phyloP scores from a whole-genome alignment of 2,888 invertebrate species.

The Apotomis betuletana region DNA sequence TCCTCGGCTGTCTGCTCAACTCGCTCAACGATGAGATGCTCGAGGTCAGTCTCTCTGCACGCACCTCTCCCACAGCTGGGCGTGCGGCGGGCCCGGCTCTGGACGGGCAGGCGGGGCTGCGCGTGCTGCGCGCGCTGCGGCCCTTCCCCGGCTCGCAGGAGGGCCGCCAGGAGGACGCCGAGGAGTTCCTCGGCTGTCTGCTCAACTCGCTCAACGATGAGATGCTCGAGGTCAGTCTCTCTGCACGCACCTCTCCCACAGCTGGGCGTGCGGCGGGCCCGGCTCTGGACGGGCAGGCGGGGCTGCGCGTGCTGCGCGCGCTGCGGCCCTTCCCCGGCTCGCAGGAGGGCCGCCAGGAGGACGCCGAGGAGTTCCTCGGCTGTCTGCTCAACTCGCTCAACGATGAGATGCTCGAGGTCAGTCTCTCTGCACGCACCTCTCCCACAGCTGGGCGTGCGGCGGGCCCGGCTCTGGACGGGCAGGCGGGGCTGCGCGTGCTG shows the following conservation, averaged over 20 bases:
- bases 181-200: conserved; percentile 96
- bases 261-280: conserved; percentile 78
- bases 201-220: conserved; percentile 98
- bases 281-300: conserved; percentile 95
- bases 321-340: conserved; percentile 85
- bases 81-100: conserved; percentile 87
- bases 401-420: conserved; percentile 97
- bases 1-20: too few relatives aligned
- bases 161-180: conserved; percentile 98
- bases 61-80: background rate
- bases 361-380: conserved; percentile 98
- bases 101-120: conserved; percentile 94
- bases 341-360: conserved; percentile 96
- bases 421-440: too few relatives aligned
- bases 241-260: too few relatives aligned
- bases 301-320: conserved; percentile 92
- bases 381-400: conserved; percentile 96
- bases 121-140: conserved; percentile 90
- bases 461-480: too few relatives aligned
- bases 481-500: conserved; percentile 61
- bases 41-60: too few relatives aligned
- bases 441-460: too few relatives aligned
- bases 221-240: conserved; percentile 90
- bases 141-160: conserved; percentile 87
- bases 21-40: too few relatives aligned